These are phyloP conservation scores for Pseudanteris insignis DNA, from an alignment of 2,888 invertebrate species.

Conservation along the genomic window DNA sequence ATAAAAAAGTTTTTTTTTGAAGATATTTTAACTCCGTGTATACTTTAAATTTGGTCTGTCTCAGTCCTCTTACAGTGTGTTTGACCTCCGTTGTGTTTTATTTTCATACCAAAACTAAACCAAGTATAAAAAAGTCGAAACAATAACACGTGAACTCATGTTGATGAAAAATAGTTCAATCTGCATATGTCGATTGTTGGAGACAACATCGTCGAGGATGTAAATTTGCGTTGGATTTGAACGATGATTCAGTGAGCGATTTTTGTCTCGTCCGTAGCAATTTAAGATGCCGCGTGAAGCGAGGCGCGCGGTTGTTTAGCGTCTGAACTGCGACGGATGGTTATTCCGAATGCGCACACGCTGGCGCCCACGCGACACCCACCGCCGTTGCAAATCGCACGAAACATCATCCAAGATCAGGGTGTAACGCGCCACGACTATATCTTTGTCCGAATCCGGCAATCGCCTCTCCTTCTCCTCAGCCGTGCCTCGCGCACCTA, in stretches of 20 bases:
- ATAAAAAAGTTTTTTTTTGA: no score
- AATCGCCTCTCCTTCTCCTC: conserved; percentile 14
- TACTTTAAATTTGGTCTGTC: no score
- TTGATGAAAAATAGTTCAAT: no score
- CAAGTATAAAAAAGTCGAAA: no score
- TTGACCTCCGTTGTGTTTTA: no score
- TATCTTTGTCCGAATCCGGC: conserved; percentile 5
- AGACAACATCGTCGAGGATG: no score
- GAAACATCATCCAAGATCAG: conserved; percentile 29
- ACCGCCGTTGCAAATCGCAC: no score
- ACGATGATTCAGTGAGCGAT: conserved; percentile 27
- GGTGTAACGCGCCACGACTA: conserved; percentile 6
- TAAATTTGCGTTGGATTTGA: conserved; percentile 5
- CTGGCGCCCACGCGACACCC: conserved; percentile 60
- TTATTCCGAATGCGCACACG: conserved; percentile 46
- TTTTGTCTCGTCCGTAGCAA: conserved; percentile 19
- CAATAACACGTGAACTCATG: no score
- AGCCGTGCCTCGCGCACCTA: conserved; percentile 2
- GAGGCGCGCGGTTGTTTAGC: conserved; percentile 25
- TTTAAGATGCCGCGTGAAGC: conserved; percentile 22
- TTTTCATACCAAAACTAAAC: no score
- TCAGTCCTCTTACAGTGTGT: no score
- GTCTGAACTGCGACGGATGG: conserved; percentile 40
- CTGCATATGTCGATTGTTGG: no score
- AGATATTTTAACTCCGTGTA: no score